phyloP scores from a whole-genome alignment of 1,140 invertebrate species.

The Anadara kagoshimensis region DNA sequence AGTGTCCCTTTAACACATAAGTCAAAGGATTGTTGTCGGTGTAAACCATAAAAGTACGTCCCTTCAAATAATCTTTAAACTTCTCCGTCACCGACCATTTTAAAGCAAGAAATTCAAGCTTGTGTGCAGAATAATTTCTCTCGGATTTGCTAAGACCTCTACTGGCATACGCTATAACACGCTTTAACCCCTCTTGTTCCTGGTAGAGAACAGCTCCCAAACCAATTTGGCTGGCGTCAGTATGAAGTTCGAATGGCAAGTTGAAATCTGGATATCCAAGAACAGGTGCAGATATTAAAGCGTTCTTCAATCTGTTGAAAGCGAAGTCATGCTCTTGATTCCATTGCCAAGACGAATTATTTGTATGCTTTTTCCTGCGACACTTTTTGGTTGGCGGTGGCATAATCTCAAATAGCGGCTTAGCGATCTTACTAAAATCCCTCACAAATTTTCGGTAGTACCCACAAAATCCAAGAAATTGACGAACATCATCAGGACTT shows the following conservation, averaged over 20 bases:
- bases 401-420: slow-evolving; percentile 36
- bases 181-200: slow-evolving; percentile 37
- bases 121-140: slow-evolving; percentile 27
- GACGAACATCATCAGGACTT: neutral
- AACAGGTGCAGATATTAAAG: slow-evolving; percentile 32
- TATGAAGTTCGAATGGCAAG: slow-evolving; percentile 37
- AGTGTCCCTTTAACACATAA: neutral
- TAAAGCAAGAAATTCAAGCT: slow-evolving; percentile 22
- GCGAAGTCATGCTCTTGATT: slow-evolving; percentile 9
- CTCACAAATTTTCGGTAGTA: slow-evolving; percentile 66
- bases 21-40: neutral
- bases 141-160: slow-evolving; percentile 25
- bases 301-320: slow-evolving; percentile 45
- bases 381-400: slow-evolving; percentile 1
- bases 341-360: slow-evolving; percentile 19
- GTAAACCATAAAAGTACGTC: neutral
- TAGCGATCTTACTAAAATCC: slow-evolving; percentile 45
- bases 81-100: neutral
- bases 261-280: slow-evolving; percentile 38
- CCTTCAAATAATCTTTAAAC: neutral
- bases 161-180: slow-evolving; percentile 51
- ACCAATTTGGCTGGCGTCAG: slow-evolving; percentile 42
- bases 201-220: slow-evolving; percentile 63
- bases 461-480: slow-evolving; percentile 62
- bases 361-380: neutral